Evolutionary conservation across 2,113 vertebrate species (phyloP), one percentile per base, ranked within the genome.

Genomic region (Polypterus senegalus): DNA sequence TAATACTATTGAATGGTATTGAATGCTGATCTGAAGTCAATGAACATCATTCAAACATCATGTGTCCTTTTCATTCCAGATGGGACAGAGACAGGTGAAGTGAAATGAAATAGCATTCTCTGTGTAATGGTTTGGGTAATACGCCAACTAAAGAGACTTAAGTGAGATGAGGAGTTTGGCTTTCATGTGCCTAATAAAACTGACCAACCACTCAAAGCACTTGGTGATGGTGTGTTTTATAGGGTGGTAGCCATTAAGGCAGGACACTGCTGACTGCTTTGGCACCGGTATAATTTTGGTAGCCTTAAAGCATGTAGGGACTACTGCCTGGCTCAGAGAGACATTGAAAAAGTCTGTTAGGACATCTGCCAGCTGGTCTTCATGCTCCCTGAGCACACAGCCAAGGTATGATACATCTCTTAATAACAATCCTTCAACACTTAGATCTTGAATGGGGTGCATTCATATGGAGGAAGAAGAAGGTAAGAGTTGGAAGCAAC

Each of bases 1-100:
- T 27, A 27, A 27, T 27, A 27, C 27, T 27, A 27, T 27, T 27
- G n/a, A n/a, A 55, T 55, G 10, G 54, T 55, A 27, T 55, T 55
- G 54, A 55, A 55, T 55, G 54, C 54, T 55, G 7, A 55, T n/a
- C 54, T 55, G 54, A 55, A 55, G 54, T 55, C 54, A 55, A 55
- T 55, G 7, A 55, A 55, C 54, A 55, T 10, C 54, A 4, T 55
- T 55, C 54, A 8, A 55, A 55, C 27, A 4, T 5, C 7, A 55
- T 27, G 7, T 5, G 54, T 55, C 54, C 7, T 55, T 55, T 4
- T 55, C 43, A 27, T 55, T 55, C 54, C 7, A 55, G 54, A 5
- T 55, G 4, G 54, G 54, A n/a, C 4, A 55, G 54, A 27, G 7
- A 1, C 7, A 55, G 54, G 43, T 55, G 54, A 27, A 55, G 4